These are phyloP conservation scores for Epizoanthus ramosus DNA, from an alignment of 92 coral and sea anemone species.

Conservation along the genomic window DNA sequence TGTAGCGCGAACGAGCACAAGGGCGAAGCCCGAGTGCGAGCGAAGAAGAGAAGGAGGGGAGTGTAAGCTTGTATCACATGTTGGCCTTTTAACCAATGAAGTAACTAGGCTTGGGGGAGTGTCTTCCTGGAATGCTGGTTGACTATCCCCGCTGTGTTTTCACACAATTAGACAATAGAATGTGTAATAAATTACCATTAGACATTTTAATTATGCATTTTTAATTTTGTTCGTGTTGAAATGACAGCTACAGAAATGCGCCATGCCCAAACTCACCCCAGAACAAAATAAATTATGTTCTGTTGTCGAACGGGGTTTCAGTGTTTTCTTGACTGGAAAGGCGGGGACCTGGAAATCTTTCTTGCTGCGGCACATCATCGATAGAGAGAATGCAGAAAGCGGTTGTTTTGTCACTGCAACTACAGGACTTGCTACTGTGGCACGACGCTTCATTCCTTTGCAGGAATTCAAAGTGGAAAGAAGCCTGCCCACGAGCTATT, in stretches of 20 bases:
- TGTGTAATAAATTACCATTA: too few species aligned
- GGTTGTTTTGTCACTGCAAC: constrained; percentile 47
- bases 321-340: constrained; percentile 53
- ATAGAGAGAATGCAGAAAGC: not conserved
- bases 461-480: not conserved
- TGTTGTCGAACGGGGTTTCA: constrained; percentile 34
- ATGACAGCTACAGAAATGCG: too few species aligned
- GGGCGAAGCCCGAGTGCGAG: too few species aligned
- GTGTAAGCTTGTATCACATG: not conserved
- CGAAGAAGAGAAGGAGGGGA: not conserved
- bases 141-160: constrained; percentile 4
- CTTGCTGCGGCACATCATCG: not conserved
- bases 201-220: too few species aligned
- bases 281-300: too few species aligned
- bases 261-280: too few species aligned
- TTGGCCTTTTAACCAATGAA: not conserved
- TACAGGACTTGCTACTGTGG: constrained; percentile 53
- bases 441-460: constrained; percentile 25
- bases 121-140: constrained; percentile 12
- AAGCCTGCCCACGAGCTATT: constrained; percentile 53
- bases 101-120: not conserved
- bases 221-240: too few species aligned
- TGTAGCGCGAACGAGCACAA: too few species aligned
- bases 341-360: too few species aligned
- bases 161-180: too few species aligned